phyloP scores from a whole-genome alignment of 1,140 invertebrate genomes.

The Batillaria attramentaria region DNA sequence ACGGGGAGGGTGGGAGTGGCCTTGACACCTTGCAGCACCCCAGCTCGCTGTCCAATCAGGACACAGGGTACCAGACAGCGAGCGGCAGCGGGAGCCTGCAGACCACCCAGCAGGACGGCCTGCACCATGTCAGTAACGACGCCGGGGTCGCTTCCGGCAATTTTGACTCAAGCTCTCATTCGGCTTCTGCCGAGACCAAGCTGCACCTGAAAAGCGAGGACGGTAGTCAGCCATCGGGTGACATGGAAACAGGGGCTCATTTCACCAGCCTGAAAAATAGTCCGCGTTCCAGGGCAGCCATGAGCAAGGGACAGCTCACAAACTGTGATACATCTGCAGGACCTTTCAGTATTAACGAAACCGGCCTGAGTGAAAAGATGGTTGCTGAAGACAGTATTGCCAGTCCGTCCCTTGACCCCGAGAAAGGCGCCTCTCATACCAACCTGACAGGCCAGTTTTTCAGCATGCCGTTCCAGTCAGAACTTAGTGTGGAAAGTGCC shows the following conservation, averaged over 20 bases:
- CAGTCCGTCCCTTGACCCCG: not conserved
- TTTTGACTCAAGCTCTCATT: not conserved
- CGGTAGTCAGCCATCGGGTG: not conserved
- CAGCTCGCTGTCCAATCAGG: not conserved
- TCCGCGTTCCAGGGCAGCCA: no score
- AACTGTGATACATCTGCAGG: no score
- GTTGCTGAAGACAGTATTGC: conserved; percentile 12
- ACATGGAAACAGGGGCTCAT: not conserved
- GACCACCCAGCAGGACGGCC: conserved; percentile 9
- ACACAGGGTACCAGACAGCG: conserved; percentile 17
- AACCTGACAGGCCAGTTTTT: conserved; percentile 53
- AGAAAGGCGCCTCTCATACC: conserved; percentile 29
- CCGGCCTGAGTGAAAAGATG: no score
- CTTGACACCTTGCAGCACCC: conserved; percentile 11
- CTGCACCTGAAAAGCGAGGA: not conserved
- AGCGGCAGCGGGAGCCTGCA: conserved; percentile 21
- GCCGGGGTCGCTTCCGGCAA: not conserved
- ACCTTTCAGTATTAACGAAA: no score
- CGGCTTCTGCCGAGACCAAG: not conserved
- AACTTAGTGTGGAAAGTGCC: conserved; percentile 31
- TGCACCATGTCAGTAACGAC: not conserved
- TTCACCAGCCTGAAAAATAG: not conserved
- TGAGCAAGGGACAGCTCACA: not conserved
- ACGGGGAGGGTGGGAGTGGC: not conserved
- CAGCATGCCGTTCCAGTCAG: conserved; percentile 41